A percentile compares a stretch with the other conserved stretches of the same genome.
Conservation (phyloP, 1,140 invertebrate species). For the Choristoneura fumiferana region DNA sequence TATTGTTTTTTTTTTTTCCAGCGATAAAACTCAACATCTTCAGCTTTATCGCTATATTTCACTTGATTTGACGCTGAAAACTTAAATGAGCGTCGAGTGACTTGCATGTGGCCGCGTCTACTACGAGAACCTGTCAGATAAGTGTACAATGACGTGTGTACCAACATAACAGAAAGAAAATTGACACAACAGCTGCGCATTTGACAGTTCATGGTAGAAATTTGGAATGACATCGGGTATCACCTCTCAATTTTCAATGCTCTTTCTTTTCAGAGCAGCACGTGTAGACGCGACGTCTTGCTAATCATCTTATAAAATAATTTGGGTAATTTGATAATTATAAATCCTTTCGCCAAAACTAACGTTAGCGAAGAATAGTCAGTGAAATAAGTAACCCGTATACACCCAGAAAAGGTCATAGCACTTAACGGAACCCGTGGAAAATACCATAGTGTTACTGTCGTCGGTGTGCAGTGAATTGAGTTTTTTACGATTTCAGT, state of each 20-base stretch:
- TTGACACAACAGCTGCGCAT: constrained; percentile 3
- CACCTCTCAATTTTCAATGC: constrained; percentile 22
- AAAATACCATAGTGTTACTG: constrained; percentile 1
- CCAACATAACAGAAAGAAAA: too few species aligned
- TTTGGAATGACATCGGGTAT: not conserved
- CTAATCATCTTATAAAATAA: constrained; percentile 47
- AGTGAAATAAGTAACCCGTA: constrained; percentile 11
- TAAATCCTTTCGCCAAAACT: not conserved
- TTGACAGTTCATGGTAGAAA: constrained; percentile 1
- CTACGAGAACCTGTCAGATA: too few species aligned
- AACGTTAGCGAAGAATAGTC: constrained; percentile 26
- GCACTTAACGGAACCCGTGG: not conserved
- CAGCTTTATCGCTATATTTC: too few species aligned
- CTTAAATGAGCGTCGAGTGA: too few species aligned
- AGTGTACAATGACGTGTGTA: too few species aligned
- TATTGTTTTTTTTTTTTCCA: too few species aligned
- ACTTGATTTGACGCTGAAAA: too few species aligned
- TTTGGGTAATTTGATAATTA: constrained; percentile 38
- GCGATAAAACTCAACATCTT: too few species aligned
- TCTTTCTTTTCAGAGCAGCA: constrained; percentile 66
- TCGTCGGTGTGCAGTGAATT: not conserved
- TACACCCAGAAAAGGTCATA: not conserved
- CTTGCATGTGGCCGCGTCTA: too few species aligned
- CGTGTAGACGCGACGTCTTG: constrained; percentile 68
- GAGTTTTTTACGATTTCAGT: constrained; percentile 8